These are phyloP conservation scores for Sarcophaga carnaria DNA, from an alignment of 2,888 invertebrate species.

Conservation along the genomic window DNA sequence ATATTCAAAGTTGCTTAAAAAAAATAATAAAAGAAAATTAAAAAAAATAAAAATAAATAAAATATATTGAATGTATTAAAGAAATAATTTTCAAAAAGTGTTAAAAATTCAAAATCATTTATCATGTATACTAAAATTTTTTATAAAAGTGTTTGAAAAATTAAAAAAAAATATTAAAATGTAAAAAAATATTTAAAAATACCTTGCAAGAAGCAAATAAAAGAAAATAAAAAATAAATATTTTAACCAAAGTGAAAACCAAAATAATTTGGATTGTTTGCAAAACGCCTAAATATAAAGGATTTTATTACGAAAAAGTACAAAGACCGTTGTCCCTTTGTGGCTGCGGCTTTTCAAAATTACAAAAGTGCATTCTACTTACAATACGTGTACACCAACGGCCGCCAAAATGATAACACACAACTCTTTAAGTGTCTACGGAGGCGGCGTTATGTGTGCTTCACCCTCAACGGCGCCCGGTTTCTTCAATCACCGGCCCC, in stretches of 20 bases:
- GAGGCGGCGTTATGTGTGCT: conserved; percentile 83
- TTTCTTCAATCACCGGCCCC: conserved; percentile 82
- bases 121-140: background rate
- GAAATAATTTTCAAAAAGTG: too few relatives aligned
- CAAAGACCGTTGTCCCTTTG: conserved; percentile 67
- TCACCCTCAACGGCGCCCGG: conserved; percentile 82
- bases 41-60: background rate
- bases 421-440: conserved; percentile 82
- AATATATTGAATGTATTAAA: background rate
- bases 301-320: conserved; percentile 42
- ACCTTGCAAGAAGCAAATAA: conserved; percentile 26
- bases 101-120: too few relatives aligned
- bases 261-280: conserved; percentile 58
- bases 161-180: conserved; percentile 42
- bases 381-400: conserved; percentile 78
- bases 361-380: conserved; percentile 77
- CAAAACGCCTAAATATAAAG: background rate
- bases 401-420: conserved; percentile 83
- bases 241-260: conserved; percentile 61
- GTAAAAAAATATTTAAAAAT: conserved; percentile 58
- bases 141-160: conserved; percentile 25
- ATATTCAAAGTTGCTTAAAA: conserved; percentile 45
- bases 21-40: background rate
- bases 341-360: conserved; percentile 65
- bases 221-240: conserved; percentile 47